Evolutionary conservation across 2,113 vertebrate species (phyloP), one percentile per base, ranked within the genome.

Genomic region (Shinisaurus crocodilurus): DNA sequence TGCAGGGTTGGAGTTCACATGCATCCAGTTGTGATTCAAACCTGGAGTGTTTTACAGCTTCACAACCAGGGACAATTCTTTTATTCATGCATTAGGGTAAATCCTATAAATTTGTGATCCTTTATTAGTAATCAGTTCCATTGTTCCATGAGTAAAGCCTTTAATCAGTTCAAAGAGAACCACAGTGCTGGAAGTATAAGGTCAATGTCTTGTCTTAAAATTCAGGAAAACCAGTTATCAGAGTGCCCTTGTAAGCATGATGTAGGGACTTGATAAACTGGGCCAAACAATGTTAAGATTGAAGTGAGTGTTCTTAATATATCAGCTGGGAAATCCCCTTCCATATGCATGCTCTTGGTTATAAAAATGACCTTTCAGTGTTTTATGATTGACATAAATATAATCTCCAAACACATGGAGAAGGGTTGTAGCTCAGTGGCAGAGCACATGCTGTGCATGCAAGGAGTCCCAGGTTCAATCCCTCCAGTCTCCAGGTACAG

Each of bases 361-460:
- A 50, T 48, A 50, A 29, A 90, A 81, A 29, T 91, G 83, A 79
- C 57, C 65, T 93, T 29, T 90, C 85, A 43, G 89, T 72, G 82
- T 90, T 88, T 93, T 93, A 90, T 82, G 32, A 88, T 86, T 87
- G 79, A 37, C 43, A 94, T 79, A 88, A 37, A 57, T 65, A 34
- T 63, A 37, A 81, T 79, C 34, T 81, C 57, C 48, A 85, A 75
- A 72, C 72, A 45, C 57, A 89, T 37, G 1, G 34, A 45, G 45
- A 70, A 74, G 37, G 29, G 54, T 40, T 50, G 34, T 72, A 79
- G 8, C 88, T 91, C 63, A n/a, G 34, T 48, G 18, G 27, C 43
- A 48, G 29, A 79, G 75, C 75, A 79, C 43, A 40, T 87, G 57
- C 40, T 79, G 34, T 77, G 54, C 40, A 79, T 79, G 3, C 3